phyloP scores from a whole-genome alignment of 2,113 vertebrate species.

The Sceloporus tristichus region DNA sequence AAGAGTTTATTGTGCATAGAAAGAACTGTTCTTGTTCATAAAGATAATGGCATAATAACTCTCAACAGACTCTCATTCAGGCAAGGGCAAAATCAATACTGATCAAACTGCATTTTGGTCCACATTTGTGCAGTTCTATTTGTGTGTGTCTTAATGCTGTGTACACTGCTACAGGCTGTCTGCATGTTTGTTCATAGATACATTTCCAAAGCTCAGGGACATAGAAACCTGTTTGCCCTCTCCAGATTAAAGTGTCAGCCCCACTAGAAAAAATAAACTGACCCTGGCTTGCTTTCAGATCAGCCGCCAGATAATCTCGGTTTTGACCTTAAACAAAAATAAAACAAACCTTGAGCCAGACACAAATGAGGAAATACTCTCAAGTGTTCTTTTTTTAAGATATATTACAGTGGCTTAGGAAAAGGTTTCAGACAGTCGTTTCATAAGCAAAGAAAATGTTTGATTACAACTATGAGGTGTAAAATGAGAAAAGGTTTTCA shows the following conservation, averaged over 20 bases:
- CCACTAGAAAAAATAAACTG: slow-evolving; percentile 27
- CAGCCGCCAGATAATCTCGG: slow-evolving; percentile 44
- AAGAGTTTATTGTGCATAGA: neutral
- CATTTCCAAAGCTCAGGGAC: slow-evolving; percentile 24
- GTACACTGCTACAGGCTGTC: neutral
- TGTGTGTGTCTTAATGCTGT: neutral
- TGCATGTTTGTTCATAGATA: neutral
- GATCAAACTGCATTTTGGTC: neutral
- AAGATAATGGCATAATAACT: too few relatives aligned
- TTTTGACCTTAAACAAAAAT: slow-evolving; percentile 23
- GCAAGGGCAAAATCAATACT: neutral
- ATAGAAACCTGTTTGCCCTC: neutral
- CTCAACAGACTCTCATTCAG: neutral
- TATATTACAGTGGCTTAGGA: neutral
- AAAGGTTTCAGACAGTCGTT: slow-evolving; percentile 9
- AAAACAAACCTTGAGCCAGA: neutral
- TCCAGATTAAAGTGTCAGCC: slow-evolving; percentile 43
- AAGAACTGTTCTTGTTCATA: neutral
- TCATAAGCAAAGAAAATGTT: neutral
- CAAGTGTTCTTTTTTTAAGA: neutral
- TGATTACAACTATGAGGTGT: neutral
- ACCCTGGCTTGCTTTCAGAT: slow-evolving; percentile 41
- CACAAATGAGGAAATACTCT: neutral
- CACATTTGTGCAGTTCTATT: too few relatives aligned
- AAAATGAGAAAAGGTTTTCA: neutral